Conservation (phyloP, 2,888 invertebrate genomes). For the Ypsolopha sequella region DNA sequence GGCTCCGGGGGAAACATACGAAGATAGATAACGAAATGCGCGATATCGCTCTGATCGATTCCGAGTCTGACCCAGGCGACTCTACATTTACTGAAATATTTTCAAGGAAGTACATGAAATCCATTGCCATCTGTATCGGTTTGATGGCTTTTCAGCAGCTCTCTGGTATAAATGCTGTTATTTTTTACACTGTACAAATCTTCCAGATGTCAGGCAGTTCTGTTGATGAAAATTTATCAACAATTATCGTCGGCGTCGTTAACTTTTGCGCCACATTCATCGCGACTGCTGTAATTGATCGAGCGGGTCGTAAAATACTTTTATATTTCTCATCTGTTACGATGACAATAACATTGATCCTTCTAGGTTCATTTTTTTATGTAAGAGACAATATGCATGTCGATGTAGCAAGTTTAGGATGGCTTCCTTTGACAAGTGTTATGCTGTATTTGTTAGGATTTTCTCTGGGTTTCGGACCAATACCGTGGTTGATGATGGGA, state of each 20-base stretch:
- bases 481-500: constrained; percentile 93
- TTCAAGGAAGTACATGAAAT: constrained; percentile 78
- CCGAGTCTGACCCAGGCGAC: constrained; percentile 74
- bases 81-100: constrained; percentile 76
- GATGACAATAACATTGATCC: constrained; percentile 81
- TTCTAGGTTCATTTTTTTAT: constrained; percentile 85
- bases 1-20: constrained; percentile 84
- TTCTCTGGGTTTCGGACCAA: constrained; percentile 86
- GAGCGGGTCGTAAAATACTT: constrained; percentile 88
- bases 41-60: constrained; percentile 78
- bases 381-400: constrained; percentile 49
- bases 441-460: constrained; percentile 89
- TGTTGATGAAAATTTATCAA: constrained; percentile 81
- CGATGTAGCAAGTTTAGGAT: constrained; percentile 74
- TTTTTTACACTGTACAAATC: constrained; percentile 93
- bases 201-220: constrained; percentile 88
- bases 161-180: constrained; percentile 95
- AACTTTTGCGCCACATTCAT: constrained; percentile 93
- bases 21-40: constrained; percentile 84
- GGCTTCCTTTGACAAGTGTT: constrained; percentile 84
- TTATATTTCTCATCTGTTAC: constrained; percentile 85
- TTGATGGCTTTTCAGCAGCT: constrained; percentile 97
- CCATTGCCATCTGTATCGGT: constrained; percentile 85
- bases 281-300: constrained; percentile 89
- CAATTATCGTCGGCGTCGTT: constrained; percentile 90